Percentiles rank a stretch among this genome's conserved stretches.
These are phyloP conservation scores for Heliothis peltigera DNA, from an alignment of 2,888 invertebrate genomes.

Conservation along the genomic window DNA sequence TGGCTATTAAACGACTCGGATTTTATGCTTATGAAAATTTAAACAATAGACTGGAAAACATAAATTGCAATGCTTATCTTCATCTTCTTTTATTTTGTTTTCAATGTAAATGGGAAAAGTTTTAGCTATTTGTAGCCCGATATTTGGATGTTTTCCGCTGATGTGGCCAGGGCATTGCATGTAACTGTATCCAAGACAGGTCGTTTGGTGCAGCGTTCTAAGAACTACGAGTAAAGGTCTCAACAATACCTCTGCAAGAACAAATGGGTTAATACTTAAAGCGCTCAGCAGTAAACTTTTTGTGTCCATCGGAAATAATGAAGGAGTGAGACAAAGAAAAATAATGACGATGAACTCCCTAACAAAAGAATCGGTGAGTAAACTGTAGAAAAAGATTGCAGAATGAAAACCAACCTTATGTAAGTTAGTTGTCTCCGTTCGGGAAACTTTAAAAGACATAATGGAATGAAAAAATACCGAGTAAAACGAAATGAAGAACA, in stretches of 20 bases:
- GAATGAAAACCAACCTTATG: slow-evolving; percentile 49
- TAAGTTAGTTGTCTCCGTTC: slow-evolving; percentile 55
- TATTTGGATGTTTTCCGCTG: neutral
- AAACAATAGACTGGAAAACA: slow-evolving; percentile 32
- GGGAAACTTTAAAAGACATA: slow-evolving; percentile 57
- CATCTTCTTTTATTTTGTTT: slow-evolving; percentile 13
- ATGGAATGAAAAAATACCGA: slow-evolving; percentile 54
- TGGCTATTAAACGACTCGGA: slow-evolving; percentile 38
- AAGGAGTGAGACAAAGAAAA: slow-evolving; percentile 57
- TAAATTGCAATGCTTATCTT: slow-evolving; percentile 23
- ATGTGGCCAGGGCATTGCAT: neutral
- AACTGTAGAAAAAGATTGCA: slow-evolving; percentile 49
- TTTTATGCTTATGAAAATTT: slow-evolving; percentile 35
- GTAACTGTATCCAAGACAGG: neutral
- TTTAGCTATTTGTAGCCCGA: neutral
- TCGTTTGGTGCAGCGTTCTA: neutral
- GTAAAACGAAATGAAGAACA: slow-evolving; percentile 40
- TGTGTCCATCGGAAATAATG: slow-evolving; percentile 61
- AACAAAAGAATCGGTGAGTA: slow-evolving; percentile 59
- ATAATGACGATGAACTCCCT: slow-evolving; percentile 56
- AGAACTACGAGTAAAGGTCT: slow-evolving; percentile 22
- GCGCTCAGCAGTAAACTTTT: slow-evolving; percentile 54
- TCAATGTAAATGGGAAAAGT: slow-evolving; percentile 1
- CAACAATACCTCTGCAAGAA: slow-evolving; percentile 32
- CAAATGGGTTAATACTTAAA: slow-evolving; percentile 50